Percentiles rank a stretch among this genome's conserved stretches.
Conservation (phyloP, 2,888 invertebrate genomes). For the Phania funesta region DNA sequence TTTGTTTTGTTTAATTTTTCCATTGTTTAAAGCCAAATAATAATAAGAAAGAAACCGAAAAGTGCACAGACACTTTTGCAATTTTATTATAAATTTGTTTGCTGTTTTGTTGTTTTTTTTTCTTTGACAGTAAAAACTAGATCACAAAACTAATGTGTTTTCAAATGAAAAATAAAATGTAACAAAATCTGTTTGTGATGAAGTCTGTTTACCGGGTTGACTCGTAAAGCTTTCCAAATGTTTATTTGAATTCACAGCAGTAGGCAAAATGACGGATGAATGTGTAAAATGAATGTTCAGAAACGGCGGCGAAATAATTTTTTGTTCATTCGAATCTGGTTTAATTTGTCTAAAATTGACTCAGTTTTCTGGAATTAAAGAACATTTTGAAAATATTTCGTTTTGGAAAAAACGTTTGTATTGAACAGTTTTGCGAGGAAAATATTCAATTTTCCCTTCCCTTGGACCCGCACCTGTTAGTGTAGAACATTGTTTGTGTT, state of each 20-base stretch:
- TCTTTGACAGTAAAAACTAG: conserved; percentile 36
- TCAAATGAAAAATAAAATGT: conserved; percentile 21
- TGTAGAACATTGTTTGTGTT: no score
- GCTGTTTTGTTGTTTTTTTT: neutral
- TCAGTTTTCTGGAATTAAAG: no score
- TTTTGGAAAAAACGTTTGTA: no score
- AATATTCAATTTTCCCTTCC: no score
- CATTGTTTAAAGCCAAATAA: conserved; percentile 41
- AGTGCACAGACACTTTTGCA: conserved; percentile 14
- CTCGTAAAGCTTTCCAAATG: conserved; percentile 41
- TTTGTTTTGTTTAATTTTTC: conserved; percentile 26
- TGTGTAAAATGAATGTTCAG: neutral
- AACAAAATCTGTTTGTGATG: conserved; percentile 7
- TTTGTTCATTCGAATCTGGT: conserved; percentile 7
- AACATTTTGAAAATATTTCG: no score
- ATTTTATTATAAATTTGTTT: neutral
- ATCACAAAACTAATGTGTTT: conserved; percentile 46
- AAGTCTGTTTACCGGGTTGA: neutral
- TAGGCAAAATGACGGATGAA: neutral
- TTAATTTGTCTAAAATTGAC: neutral
- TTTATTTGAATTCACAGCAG: conserved; percentile 1
- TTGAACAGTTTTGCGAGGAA: no score
- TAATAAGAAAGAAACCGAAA: neutral
- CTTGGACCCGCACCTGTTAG: no score
- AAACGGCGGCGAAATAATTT: conserved; percentile 17